Evolutionary conservation across 2,888 invertebrate species (phyloP).

Genomic region (Hypolimnas misippus): DNA sequence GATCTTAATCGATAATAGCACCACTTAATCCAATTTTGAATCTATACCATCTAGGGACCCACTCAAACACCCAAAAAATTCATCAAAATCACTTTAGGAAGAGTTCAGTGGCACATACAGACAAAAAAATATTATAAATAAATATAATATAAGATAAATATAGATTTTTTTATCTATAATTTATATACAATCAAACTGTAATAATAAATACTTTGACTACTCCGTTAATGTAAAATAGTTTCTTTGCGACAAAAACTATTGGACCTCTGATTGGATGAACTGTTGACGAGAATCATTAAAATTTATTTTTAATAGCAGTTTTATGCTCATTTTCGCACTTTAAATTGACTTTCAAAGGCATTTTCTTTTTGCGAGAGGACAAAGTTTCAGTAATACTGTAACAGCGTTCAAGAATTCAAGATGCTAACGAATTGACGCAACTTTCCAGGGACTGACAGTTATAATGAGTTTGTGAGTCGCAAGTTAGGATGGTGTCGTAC

Average conservation of each 20-base stretch:
- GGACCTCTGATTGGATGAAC: background rate
- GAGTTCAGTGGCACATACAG: no score
- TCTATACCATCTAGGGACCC: no score
- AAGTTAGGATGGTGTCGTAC: background rate
- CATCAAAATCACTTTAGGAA: no score
- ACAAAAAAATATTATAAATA: no score
- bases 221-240: background rate
- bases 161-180: no score
- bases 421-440: conserved; percentile 29
- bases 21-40: no score
- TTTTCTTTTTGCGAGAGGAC: conserved; percentile 15
- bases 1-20: no score
- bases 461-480: conserved; percentile 27
- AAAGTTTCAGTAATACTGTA: conserved; percentile 7
- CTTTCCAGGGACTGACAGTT: conserved; percentile 22
- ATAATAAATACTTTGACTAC: no score
- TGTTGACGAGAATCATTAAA: background rate
- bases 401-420: conserved; percentile 17
- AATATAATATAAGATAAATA: no score
- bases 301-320: conserved; percentile 6
- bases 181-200: no score
- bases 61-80: no score
- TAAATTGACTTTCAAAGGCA: conserved; percentile 12
- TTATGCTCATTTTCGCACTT: conserved; percentile 1
- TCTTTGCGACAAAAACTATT: background rate